Evolutionary conservation across 2,888 invertebrate species (phyloP), one percentile per base, ranked within the genome.

Genomic region (Pyrrhosoma nymphula): DNA sequence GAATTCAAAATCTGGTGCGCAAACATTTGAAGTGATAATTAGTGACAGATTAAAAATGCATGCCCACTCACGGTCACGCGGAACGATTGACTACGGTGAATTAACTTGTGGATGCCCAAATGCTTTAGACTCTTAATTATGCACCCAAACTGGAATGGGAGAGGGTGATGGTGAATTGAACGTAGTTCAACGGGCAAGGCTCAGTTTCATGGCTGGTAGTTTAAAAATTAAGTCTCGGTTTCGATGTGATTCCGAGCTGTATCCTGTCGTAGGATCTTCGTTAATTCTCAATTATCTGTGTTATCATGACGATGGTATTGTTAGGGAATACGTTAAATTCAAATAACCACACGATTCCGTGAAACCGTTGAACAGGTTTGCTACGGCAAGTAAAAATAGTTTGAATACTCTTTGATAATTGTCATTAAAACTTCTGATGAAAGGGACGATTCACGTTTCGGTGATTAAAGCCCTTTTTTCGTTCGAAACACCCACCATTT

Each of bases 1-100:
- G 14, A 35, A 82, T 82, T 82, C 35, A 35, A 82, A 82, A 82
- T 82, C 82, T 82, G 82, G 35, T 35, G 30, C 30, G 82, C 82
- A 82, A 82, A 82, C 82, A 82, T 82, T 82, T 82, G 82, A 82
- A 82, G 82, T 82, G 82, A 82, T 82, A 82, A 82, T 82, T 82
- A 82, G 82, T 35, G 16, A 82, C 16, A 82, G n/a, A 82, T 82
- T 82, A 82, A 82, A 82, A 82, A 82, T 82, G 82, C 35, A 82
- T 18, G 35, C 82, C 16, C 30, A 35, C 82, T 35, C 82, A 30
- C 30, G 14, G 82, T 82, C 4, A 35, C 35, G 82, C 35, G 82
- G 16, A 82, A 18, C 35, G 82, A 35, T 30, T 82, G 35, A 35
- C 30, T 82, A 82, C 35, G 35, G 35, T 1, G 82, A 35, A 14